Evolutionary conservation across 2,888 invertebrate genomes (phyloP).

Genomic region (Steromphala cineraria): DNA sequence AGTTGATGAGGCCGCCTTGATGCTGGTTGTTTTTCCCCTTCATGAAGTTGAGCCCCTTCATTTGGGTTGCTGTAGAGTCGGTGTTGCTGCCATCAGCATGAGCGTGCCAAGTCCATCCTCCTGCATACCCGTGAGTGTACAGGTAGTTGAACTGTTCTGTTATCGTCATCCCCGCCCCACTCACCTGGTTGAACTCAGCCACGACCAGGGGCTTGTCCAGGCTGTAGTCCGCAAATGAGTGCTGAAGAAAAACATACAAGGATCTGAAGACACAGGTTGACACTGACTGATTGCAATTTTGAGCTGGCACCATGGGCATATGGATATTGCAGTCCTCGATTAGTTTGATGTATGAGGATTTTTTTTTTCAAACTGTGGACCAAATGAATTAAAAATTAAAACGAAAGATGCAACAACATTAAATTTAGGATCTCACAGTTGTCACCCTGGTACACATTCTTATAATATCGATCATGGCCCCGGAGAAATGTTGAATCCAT

Average conservation of each 20-base stretch:
- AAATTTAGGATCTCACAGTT: too few relatives aligned
- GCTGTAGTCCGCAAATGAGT: slow-evolving; percentile 26
- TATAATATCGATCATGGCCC: too few relatives aligned
- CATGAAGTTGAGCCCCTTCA: slow-evolving; percentile 25
- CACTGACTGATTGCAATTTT: too few relatives aligned
- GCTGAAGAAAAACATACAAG: slow-evolving; percentile 15
- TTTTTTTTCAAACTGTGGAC: too few relatives aligned
- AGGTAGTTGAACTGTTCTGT: slow-evolving; percentile 27
- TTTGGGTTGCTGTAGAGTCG: slow-evolving; percentile 28
- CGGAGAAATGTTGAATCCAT: too few relatives aligned
- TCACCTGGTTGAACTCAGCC: slow-evolving; percentile 34
- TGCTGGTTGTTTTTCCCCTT: background rate
- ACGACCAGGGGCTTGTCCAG: slow-evolving; percentile 34
- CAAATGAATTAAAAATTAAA: too few relatives aligned
- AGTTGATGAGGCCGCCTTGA: background rate
- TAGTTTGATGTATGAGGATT: too few relatives aligned
- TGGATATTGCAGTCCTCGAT: too few relatives aligned
- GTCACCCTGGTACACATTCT: too few relatives aligned
- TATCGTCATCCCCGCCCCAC: slow-evolving; percentile 33
- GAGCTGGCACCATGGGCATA: too few relatives aligned
- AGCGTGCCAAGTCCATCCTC: slow-evolving; percentile 43
- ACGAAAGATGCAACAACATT: too few relatives aligned
- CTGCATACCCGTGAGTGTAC: slow-evolving; percentile 35
- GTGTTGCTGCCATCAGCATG: slow-evolving; percentile 38
- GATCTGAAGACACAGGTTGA: too few relatives aligned